Evolutionary conservation across 2,888 invertebrate species (phyloP), one percentile per base, ranked within the genome.

Genomic region (Spisula subtruncata): DNA sequence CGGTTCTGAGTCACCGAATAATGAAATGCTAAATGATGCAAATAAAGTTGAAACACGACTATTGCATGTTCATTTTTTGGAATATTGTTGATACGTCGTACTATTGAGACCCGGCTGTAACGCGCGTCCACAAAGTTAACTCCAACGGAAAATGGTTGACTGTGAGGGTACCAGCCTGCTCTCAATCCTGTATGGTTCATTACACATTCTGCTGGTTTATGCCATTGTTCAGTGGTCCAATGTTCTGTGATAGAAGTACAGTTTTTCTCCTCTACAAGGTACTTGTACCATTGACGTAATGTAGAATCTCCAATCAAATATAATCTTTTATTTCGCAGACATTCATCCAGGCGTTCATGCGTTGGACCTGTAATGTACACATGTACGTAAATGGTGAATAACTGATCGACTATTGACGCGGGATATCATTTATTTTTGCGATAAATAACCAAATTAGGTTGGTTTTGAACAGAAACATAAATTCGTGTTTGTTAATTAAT

Each of bases 301-400:
- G 86, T 89, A 14, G 89, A 89, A 25, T 89, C 89, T 6, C 89
- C 89, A 25, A 85, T 54, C 5, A 89, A 48, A 10, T 83, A 29
- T 18, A 89, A 14, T 14, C 54, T 86, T n/a, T 80, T 86, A 35
- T 86, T 83, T 25, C 83, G 66, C 41, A 89, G 79, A 66, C 86
- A 89, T 8, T 35, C 10, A 56, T n/a, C 18, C 20, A 56, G 16
- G n/a, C 56, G 56, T 6, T 56, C 56, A 0, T 56, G 20, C 6
- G 56, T 56, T 56, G n/a, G 18, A 14, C 56, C 56, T 56, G 20
- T 0, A 56, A 56, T 56, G 20, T 6, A 14, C 0, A 18, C n/a
- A 56, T n/a, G 2, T n/a, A n/a, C n/a, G n/a, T 41, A 41, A 41
- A 41, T 41, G 41, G 2, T 41, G 8, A 41, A 41, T 41, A 41